phyloP scores from a whole-genome alignment of 2,888 invertebrate species.

The Rhamphomyia laevipes region DNA sequence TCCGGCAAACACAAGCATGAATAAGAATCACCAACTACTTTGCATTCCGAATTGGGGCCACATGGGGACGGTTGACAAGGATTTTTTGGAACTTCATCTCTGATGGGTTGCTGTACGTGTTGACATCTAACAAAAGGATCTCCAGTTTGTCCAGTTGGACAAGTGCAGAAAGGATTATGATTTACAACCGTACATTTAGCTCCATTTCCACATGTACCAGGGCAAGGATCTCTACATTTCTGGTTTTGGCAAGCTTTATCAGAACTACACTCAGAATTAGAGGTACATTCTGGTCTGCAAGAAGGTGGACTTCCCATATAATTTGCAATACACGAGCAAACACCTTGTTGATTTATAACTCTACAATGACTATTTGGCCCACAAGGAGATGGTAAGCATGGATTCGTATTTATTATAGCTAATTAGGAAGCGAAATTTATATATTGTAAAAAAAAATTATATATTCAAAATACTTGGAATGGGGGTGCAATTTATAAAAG shows the following conservation, averaged over 20 bases:
- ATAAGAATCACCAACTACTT: slow-evolving; percentile 47
- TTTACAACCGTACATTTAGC: slow-evolving; percentile 46
- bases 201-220: slow-evolving; percentile 49
- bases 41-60: slow-evolving; percentile 63
- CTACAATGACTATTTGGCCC: slow-evolving; percentile 70
- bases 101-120: slow-evolving; percentile 29
- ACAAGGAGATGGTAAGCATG: slow-evolving; percentile 61
- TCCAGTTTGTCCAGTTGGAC: slow-evolving; percentile 51
- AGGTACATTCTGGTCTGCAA: slow-evolving; percentile 55
- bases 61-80: slow-evolving; percentile 65
- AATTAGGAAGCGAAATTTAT: not conserved
- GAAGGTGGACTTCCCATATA: slow-evolving; percentile 65
- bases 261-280: slow-evolving; percentile 47
- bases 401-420: slow-evolving; percentile 31
- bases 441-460: not conserved
- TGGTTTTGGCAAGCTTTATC: slow-evolving; percentile 48
- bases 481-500: slow-evolving; percentile 43
- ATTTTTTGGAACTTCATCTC: slow-evolving; percentile 25
- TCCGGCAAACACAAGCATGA: slow-evolving; percentile 58
- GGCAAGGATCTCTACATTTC: slow-evolving; percentile 49
- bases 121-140: slow-evolving; percentile 58
- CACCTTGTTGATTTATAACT: slow-evolving; percentile 58
- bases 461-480: slow-evolving; percentile 27
- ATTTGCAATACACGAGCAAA: slow-evolving; percentile 57
- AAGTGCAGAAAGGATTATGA: slow-evolving; percentile 48